Evolutionary conservation across 2,888 invertebrate genomes (phyloP).

Genomic region (Agrypnus murinus): DNA sequence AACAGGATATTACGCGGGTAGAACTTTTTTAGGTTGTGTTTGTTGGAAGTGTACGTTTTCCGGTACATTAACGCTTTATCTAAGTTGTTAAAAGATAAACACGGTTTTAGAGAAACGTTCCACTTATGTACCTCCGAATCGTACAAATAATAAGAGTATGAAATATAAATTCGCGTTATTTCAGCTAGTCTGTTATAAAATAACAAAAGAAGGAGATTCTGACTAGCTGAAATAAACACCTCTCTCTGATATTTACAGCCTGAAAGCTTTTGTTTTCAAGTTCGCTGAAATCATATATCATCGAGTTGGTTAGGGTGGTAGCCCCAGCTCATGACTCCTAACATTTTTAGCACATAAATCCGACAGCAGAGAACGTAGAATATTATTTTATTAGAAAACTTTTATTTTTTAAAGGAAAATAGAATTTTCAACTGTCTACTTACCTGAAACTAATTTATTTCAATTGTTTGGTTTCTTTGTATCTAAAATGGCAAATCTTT

Average conservation of each 20-base stretch:
- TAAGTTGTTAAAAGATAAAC: too few species aligned
- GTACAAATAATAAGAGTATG: too few species aligned
- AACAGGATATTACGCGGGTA: constrained; percentile 11
- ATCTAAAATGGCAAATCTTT: too few species aligned
- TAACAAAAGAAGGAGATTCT: constrained; percentile 14
- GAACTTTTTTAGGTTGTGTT: background rate
- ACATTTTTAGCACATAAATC: constrained; percentile 31
- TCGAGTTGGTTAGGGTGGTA: constrained; percentile 32
- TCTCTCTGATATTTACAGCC: constrained; percentile 26
- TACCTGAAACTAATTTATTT: background rate
- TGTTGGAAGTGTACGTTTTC: constrained; percentile 15
- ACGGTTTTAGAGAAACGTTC: too few species aligned
- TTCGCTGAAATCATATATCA: constrained; percentile 38
- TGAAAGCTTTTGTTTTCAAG: constrained; percentile 40
- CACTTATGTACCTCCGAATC: too few species aligned
- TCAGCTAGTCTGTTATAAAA: too few species aligned
- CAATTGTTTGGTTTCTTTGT: background rate
- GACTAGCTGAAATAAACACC: constrained; percentile 13
- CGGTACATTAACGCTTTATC: background rate
- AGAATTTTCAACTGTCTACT: constrained; percentile 15
- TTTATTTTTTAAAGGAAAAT: constrained; percentile 18
- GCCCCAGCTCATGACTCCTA: constrained; percentile 34
- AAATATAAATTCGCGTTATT: too few species aligned
- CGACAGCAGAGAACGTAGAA: constrained; percentile 4
- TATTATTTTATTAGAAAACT: constrained; percentile 28